phyloP scores from a whole-genome alignment of 2,113 vertebrate species.

The Leiothrix lutea region DNA sequence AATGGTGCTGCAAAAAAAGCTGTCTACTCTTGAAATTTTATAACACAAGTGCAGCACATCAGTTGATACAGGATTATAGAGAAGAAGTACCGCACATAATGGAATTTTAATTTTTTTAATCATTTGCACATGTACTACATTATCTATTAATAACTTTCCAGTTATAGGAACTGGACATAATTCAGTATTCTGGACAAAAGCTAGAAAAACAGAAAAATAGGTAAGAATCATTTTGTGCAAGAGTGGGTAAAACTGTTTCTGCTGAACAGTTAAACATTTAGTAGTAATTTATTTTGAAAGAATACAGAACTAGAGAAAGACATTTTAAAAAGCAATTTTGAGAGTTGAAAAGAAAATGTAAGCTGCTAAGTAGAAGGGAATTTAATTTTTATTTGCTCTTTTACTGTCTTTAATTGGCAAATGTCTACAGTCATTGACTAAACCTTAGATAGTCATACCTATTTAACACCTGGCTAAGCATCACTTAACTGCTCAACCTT shows the following conservation, averaged over 20 bases:
- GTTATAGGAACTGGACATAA: background rate
- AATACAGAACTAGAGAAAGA: background rate
- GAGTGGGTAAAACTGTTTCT: background rate
- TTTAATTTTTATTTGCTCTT: slow-evolving; percentile 31
- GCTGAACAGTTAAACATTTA: background rate
- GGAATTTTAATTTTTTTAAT: background rate
- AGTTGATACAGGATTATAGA: background rate
- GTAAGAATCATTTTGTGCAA: background rate
- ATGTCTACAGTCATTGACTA: slow-evolving; percentile 21
- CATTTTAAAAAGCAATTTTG: background rate
- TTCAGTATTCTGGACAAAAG: background rate
- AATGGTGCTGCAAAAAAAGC: background rate
- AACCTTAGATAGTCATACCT: background rate
- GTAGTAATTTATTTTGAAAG: background rate
- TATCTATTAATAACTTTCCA: background rate
- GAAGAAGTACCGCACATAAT: background rate
- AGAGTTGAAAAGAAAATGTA: background rate
- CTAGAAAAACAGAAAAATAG: background rate
- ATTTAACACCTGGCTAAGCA: slow-evolving; percentile 64
- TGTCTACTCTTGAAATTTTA: background rate
- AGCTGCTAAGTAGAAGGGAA: background rate
- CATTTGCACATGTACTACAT: background rate
- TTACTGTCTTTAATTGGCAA: slow-evolving; percentile 24
- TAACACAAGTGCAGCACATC: background rate
- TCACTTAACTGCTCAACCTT: slow-evolving; percentile 43